Base-by-base conservation (phyloP, 1,140 invertebrate species). In the Bombus cullumanus region DNA sequence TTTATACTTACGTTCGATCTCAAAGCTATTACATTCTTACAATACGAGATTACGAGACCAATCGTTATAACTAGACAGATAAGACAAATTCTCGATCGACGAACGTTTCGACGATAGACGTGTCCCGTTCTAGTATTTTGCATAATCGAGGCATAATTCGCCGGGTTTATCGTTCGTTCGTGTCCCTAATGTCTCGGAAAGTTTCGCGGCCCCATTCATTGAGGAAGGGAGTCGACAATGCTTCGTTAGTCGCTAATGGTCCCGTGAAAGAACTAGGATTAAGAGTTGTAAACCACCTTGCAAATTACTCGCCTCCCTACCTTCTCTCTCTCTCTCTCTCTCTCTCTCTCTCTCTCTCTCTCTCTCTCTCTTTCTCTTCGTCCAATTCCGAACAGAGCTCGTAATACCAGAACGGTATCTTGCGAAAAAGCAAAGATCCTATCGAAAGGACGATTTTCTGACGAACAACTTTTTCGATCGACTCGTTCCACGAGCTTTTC, bases 241-340 rank as follows among this genome's bases (percentile, higher is more conserved):
- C 89, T 90, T 92, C 92, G 90, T 93, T 93, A 93, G 92, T 85
- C 82, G 88, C 74, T 88, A 89, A 92, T 89, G 83, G 75, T 41
- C 15, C 83, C 88, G 86, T 86, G 81, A 89, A 93, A 92, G 90
- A 92, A 91, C 89, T 88, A 89, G 91, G 92, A 93, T 93, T 92
- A 91, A 92, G 87, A 92, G 88, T 91, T 91, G 92, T 91, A 91
- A 92, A 91, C 92, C 87, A 90, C 88, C 91, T 87, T 92, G 92
- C 86, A 91, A 93, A 93, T 93, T 93, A 92, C 87, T 74, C 85
- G 89, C 72, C 76, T 77, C 68, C 77, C 31, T 25, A 41, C n/a
- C 9, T 10, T 34, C 4, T 64, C n/a, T 31, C n/a, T 31, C 62
- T 34, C 4, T 64, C n/a, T 64, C n/a, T 31, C 62, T 12, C 12